Base-by-base conservation (phyloP, 2,888 invertebrate species). In the Chaitophorus viminalis region DNA sequence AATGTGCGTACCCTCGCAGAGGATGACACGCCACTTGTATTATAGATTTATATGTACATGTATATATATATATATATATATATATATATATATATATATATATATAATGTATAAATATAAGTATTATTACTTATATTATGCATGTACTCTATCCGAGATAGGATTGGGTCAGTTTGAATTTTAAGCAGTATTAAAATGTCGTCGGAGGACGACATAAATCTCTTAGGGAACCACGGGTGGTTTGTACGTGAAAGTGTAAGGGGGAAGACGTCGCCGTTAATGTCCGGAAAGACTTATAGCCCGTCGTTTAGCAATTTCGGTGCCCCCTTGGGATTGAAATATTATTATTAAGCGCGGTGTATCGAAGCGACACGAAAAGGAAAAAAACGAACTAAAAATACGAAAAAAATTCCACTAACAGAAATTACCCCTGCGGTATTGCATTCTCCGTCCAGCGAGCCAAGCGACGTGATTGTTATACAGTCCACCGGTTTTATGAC, bases 181-280 rank as follows among this genome's bases (percentile, higher is more conserved):
- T 72, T 52, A 52, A 82, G 52, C n/a, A 33, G 72, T 72, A 72
- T 72, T 82, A 54, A 82, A 82, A 70, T 52, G n/a, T 70, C 81
- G 31, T 70, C 31, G 70, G 70, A 0, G 31, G 6, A n/a, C 31
- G 17, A 29, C 25, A 82, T 82, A 72, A 82, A 70, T 70, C n/a
- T 68, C 70, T 82, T 0, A 1, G 46, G 8, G 8, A 39, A 2
- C 11, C 11, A 29, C 29, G 68, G 29, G 39, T 9, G 39, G 39
- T 39, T n/a, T 1, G 25, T 25, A 3, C 9, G 21, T 17, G 78
- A 4, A 60, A 3, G n/a, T 18, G 21, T n/a, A n/a, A n/a, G 3
- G 36, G 29, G 8, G 65, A 4, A 33, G 36, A 29, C 1, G 68
- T 5, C 68, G 52, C 25, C 46, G 82, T 70, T 82, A 82, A 82